Evolutionary conservation across 64 coral and sea anemone species (phyloP), one percentile per base, ranked within the genome.

Genomic region (Acropora tenuis): DNA sequence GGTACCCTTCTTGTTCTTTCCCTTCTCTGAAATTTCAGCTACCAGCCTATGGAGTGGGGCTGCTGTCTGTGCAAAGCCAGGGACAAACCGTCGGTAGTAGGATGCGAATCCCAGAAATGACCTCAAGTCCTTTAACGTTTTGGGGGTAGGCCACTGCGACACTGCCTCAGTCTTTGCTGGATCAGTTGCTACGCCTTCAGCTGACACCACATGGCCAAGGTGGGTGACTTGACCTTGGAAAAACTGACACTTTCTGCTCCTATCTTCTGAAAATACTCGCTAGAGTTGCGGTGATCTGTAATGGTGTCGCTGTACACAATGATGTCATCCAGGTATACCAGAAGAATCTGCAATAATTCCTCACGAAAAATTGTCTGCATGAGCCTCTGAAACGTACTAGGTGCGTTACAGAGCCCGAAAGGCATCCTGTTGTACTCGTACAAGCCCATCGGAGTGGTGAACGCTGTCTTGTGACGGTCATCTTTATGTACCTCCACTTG

Each of bases 101-200:
- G 86, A 92, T 5, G 43, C 43, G 16, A 96, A 92, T 10, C 94
- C 86, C n/a, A 93, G 90, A 60, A 96, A 96, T 0, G 80, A 90
- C 44, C 90, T 53, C 59, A 96, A 13, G 10, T 93, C 95, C 46
- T 46, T 74, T 41, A 96, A 43, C 1, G 80, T 88, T 13, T 3
- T 82, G 6, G 92, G 83, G 3, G 4, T 50, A 0, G 71, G 71
- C 95, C 95, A 97, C 0, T 90, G 71, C 3, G 0, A 53, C 2
- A 96, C 90, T n/a, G 58, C 71, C 12, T 89, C 42, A 1, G 80
- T 89, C 80, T 92, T 92, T 0, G 45, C 43, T 10, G 87, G 94
- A 43, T 92, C 87, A 5, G 75, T 93, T 1, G 74, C 10, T 1
- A 93, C 74, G 7, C 76, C 61, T 2, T 90, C 91, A 66, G 91